Percentiles rank a stretch among this genome's conserved stretches.
These are phyloP conservation scores for Acromyrmex echinatior DNA, from an alignment of 1,140 invertebrate genomes.

Conservation along the genomic window DNA sequence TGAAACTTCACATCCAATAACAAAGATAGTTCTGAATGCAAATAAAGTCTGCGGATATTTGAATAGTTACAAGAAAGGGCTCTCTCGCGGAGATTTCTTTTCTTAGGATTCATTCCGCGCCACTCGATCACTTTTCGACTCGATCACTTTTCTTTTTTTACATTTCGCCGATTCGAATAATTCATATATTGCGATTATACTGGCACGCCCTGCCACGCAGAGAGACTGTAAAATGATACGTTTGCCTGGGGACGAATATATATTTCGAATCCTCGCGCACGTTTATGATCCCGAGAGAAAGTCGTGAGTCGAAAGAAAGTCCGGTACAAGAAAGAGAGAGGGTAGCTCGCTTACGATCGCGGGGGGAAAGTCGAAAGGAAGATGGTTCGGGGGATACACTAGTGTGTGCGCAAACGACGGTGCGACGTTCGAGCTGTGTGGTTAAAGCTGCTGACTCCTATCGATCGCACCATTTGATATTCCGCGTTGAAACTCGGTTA, in stretches of 20 bases:
- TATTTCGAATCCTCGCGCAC: slow-evolving; percentile 63
- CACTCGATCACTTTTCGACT: background rate
- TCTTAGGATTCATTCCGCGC: slow-evolving; percentile 47
- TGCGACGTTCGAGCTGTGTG: slow-evolving; percentile 50
- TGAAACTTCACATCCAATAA: slow-evolving; percentile 52
- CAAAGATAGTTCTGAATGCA: slow-evolving; percentile 48
- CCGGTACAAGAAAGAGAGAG: slow-evolving; percentile 39
- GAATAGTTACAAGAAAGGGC: slow-evolving; percentile 18
- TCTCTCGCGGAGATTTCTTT: slow-evolving; percentile 50
- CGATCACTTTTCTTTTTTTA: background rate
- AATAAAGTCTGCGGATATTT: slow-evolving; percentile 46
- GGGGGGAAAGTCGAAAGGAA: slow-evolving; percentile 51
- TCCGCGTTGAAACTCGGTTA: slow-evolving; percentile 79
- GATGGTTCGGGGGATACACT: background rate
- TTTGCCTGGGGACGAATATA: slow-evolving; percentile 55
- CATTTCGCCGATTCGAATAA: slow-evolving; percentile 47
- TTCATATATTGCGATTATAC: slow-evolving; percentile 57
- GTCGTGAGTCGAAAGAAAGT: slow-evolving; percentile 60
- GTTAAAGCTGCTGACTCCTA: slow-evolving; percentile 71
- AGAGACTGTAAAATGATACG: slow-evolving; percentile 47
- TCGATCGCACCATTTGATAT: slow-evolving; percentile 79
- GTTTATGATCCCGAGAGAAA: slow-evolving; percentile 61
- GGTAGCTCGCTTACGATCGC: slow-evolving; percentile 59
- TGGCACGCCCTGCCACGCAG: background rate
- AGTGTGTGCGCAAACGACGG: slow-evolving; percentile 36